Evolutionary conservation across 2,113 vertebrate species (phyloP).

Genomic region (Panurus biarmicus): DNA sequence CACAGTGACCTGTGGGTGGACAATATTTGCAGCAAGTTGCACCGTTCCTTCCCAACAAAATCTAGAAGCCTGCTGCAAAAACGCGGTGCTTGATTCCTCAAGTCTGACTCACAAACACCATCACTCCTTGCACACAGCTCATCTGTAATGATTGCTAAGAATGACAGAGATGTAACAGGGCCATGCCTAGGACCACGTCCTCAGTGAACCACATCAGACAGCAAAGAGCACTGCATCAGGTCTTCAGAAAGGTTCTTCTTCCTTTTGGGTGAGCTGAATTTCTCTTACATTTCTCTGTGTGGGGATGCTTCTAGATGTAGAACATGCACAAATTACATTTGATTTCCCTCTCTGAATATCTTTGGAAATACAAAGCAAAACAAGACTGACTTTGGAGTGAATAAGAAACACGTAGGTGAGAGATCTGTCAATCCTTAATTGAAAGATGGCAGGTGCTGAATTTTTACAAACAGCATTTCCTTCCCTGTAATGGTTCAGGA

Average conservation of each 20-base stretch:
- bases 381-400: neutral
- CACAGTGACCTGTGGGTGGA: neutral
- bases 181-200: neutral
- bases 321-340: neutral
- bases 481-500: neutral
- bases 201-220: neutral
- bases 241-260: neutral
- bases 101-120: neutral
- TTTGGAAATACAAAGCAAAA: neutral
- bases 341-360: neutral
- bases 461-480: neutral
- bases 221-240: neutral
- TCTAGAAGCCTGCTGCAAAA: neutral
- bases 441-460: neutral
- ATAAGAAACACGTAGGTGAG: neutral
- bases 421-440: neutral
- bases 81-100: neutral
- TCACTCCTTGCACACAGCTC: neutral
- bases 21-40: accelerated
- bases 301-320: neutral
- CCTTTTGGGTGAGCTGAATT: neutral
- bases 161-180: neutral
- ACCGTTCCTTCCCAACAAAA: neutral
- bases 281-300: neutral
- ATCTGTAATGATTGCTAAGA: neutral